Evolutionary conservation across 1,140 invertebrate genomes (phyloP).

Genomic region (Leptinotarsa undecemlineata): DNA sequence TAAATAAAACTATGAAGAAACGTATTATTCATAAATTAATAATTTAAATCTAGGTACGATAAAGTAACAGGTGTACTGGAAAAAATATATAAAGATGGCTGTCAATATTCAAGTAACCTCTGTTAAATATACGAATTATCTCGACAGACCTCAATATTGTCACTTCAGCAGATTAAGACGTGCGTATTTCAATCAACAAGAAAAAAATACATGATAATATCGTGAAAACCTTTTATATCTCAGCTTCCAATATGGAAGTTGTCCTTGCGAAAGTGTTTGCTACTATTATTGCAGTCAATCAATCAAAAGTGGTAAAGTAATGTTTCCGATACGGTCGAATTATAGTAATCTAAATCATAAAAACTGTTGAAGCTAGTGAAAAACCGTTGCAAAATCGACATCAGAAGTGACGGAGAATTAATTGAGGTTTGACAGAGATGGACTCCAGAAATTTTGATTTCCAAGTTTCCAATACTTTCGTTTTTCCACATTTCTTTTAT

Average conservation of each 20-base stretch:
- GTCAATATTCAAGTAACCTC: too few species aligned
- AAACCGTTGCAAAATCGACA: neutral
- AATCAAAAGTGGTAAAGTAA: conserved; percentile 8
- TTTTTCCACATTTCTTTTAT: too few species aligned
- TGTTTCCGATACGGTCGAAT: conserved; percentile 11
- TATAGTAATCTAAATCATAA: conserved; percentile 7
- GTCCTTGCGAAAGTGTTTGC: conserved; percentile 10
- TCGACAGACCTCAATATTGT: too few species aligned
- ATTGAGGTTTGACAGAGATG: too few species aligned
- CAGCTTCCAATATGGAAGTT: neutral
- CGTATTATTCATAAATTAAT: too few species aligned
- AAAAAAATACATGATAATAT: neutral
- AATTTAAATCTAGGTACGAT: too few species aligned
- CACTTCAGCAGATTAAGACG: neutral
- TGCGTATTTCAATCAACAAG: neutral
- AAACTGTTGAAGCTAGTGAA: neutral
- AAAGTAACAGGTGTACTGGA: too few species aligned
- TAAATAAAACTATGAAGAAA: too few species aligned
- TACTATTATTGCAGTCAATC: conserved; percentile 6
- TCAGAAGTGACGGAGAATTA: neutral
- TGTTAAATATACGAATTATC: too few species aligned
- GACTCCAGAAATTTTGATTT: too few species aligned
- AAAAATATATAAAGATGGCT: too few species aligned
- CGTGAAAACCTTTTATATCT: conserved; percentile 2
- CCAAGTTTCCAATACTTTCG: too few species aligned